Conservation (phyloP, 2,888 invertebrate genomes). For the Drosophila mettleri region DNA sequence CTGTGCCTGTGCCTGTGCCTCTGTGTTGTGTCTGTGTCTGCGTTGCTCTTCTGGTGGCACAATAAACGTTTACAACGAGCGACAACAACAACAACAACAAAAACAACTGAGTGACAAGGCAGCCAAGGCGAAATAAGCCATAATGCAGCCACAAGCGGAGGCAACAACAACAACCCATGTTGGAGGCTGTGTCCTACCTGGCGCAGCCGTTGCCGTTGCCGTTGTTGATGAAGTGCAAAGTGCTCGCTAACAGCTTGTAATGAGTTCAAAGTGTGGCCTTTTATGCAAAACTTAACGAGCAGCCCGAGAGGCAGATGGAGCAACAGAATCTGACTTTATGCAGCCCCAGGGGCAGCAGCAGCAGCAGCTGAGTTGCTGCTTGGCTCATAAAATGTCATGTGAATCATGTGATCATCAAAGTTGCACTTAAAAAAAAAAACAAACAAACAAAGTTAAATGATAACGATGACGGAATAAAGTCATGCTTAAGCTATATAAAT, state of each 20-base stretch:
- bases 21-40: conserved; percentile 13
- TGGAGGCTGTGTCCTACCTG: conserved; percentile 19
- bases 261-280: conserved; percentile 64
- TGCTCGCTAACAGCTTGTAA: conserved; percentile 78
- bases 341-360: neutral
- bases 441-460: neutral
- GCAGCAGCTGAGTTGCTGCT: neutral
- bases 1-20: neutral
- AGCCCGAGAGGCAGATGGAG: neutral
- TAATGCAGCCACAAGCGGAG: conserved; percentile 47
- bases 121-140: conserved; percentile 73
- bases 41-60: conserved; percentile 73
- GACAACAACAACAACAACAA: neutral
- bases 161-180: neutral
- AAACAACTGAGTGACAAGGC: conserved; percentile 49
- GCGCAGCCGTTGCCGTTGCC: conserved; percentile 14
- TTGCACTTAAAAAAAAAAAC: neutral
- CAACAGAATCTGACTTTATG: neutral
- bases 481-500: neutral
- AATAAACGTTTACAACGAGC: conserved; percentile 74
- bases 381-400: conserved; percentile 5
- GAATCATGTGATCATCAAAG: neutral
- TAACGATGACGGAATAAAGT: neutral
- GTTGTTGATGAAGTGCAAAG: conserved; percentile 75
- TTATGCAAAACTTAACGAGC: conserved; percentile 46